Evolutionary conservation across 2,797 vertebrate species (phyloP).

Genomic region (Propithecus perrieri): DNA sequence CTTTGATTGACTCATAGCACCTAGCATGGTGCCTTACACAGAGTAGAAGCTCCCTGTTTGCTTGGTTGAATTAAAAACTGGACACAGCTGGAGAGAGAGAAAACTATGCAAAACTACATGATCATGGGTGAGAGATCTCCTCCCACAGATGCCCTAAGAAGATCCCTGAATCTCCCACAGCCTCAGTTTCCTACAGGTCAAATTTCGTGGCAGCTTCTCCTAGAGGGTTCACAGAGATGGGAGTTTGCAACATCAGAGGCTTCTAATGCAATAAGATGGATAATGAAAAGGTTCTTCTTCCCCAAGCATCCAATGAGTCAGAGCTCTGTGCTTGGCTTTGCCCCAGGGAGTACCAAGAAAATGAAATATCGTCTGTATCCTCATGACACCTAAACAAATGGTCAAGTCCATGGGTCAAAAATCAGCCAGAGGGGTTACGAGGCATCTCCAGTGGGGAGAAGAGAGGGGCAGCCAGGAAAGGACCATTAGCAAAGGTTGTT

Average conservation of each 20-base stretch:
- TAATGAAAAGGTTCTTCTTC: slow-evolving; percentile 76
- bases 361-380: slow-evolving; percentile 70
- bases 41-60: neutral
- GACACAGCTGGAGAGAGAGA: neutral
- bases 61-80: neutral
- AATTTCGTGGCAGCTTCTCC: slow-evolving; percentile 5
- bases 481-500: neutral
- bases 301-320: slow-evolving; percentile 71
- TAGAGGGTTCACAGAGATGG: neutral
- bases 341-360: slow-evolving; percentile 75
- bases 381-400: slow-evolving; percentile 74
- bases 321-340: slow-evolving; percentile 72
- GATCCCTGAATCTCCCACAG: neutral
- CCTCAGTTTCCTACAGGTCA: slow-evolving; percentile 32
- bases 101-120: neutral
- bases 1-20: neutral
- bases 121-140: neutral
- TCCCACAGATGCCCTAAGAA: neutral
- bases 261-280: slow-evolving; percentile 73
- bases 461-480: neutral
- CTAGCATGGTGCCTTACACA: neutral
- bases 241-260: slow-evolving; percentile 45
- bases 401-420: slow-evolving; percentile 68
- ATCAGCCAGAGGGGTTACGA: slow-evolving; percentile 50
- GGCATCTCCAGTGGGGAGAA: neutral